Evolutionary conservation across 2,888 invertebrate genomes (phyloP).

Genomic region (Fragum fragum): DNA sequence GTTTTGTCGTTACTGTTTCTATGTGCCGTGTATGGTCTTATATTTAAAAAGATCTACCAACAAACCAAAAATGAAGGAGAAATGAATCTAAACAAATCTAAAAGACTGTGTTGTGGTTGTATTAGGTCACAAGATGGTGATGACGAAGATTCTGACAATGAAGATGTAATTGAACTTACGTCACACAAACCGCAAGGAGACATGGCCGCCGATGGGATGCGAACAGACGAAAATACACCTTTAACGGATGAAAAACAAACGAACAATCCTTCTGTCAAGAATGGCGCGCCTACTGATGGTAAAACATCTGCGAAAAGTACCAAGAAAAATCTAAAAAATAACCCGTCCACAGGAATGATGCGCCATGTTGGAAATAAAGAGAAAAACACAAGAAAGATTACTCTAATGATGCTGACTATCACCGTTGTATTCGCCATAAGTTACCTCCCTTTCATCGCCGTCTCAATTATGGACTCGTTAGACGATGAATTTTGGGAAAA

Average conservation of each 20-base stretch:
- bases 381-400: constrained; percentile 66
- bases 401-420: constrained; percentile 68
- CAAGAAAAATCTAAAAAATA: background rate
- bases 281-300: background rate
- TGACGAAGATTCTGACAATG: constrained; percentile 29
- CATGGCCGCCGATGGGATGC: background rate
- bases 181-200: background rate
- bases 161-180: background rate
- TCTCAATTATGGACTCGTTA: constrained; percentile 46
- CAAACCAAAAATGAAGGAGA: constrained; percentile 45
- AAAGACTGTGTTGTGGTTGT: constrained; percentile 37
- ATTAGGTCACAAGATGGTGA: constrained; percentile 9
- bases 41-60: constrained; percentile 62
- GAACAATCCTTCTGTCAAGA: background rate
- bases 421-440: constrained; percentile 62
- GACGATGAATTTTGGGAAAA: constrained; percentile 47
- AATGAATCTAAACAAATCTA: constrained; percentile 29
- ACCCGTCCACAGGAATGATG: constrained; percentile 37
- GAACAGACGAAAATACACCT: background rate
- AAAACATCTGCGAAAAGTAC: background rate
- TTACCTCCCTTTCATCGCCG: constrained; percentile 63
- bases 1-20: constrained; percentile 56
- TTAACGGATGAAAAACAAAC: background rate
- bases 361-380: constrained; percentile 48
- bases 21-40: constrained; percentile 68